phyloP scores from a whole-genome alignment of 2,797 vertebrate genomes.

The Babyrousa celebensis region DNA sequence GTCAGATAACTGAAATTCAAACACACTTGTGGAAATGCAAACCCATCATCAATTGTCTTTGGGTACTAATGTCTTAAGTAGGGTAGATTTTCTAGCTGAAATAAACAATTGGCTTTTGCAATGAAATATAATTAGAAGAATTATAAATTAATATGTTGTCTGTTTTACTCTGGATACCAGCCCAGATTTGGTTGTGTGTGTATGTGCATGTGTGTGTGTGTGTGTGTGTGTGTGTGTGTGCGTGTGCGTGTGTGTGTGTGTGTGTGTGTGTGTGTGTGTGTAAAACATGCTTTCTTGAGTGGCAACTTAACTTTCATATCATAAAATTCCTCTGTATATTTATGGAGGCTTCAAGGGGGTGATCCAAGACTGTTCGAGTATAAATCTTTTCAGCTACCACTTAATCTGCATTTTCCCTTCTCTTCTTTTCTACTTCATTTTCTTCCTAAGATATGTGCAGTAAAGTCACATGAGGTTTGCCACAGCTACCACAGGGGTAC shows the following conservation, averaged over 20 bases:
- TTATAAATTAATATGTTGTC: conserved; percentile 69
- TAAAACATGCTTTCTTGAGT: conserved; percentile 53
- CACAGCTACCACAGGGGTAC: background rate
- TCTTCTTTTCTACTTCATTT: background rate
- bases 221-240: background rate
- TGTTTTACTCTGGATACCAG: conserved; percentile 48
- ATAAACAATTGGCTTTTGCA: conserved; percentile 63
- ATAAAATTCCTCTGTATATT: conserved; percentile 1
- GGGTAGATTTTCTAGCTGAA: conserved; percentile 69
- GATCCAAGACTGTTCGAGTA: background rate
- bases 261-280: background rate
- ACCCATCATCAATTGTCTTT: conserved; percentile 76
- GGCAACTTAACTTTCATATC: background rate
- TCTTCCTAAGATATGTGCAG: background rate
- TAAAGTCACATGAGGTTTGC: background rate
- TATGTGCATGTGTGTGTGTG: background rate
- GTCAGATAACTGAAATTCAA: conserved; percentile 75
- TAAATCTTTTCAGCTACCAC: background rate
- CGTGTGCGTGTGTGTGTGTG: background rate
- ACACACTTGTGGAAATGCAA: conserved; percentile 75
- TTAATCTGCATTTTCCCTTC: background rate
- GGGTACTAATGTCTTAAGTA: conserved; percentile 66
- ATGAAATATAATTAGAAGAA: conserved; percentile 66
- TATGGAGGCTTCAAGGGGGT: background rate
- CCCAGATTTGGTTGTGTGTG: background rate